Conservation (phyloP, 2,888 invertebrate genomes). For the Archips crataeganus region DNA sequence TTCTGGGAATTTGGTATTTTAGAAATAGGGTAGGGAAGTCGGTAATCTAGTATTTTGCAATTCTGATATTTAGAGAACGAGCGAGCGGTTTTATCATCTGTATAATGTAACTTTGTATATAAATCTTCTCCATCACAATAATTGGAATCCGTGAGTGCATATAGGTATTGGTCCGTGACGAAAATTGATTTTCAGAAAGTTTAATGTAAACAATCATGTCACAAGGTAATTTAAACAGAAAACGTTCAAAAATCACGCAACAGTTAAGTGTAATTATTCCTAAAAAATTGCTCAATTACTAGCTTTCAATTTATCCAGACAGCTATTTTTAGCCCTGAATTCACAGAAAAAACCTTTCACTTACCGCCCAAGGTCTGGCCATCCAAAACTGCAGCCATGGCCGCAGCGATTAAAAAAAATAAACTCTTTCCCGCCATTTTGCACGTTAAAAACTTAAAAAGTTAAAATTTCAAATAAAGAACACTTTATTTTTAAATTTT, state of each 20-base stretch:
- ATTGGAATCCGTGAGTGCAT: no score
- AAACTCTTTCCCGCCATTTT: conserved; percentile 62
- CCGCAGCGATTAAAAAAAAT: conserved; percentile 57
- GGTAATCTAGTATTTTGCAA: no score
- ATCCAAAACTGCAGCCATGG: conserved; percentile 62
- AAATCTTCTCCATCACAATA: no score
- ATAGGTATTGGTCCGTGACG: neutral
- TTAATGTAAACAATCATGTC: neutral
- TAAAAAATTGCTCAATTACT: neutral
- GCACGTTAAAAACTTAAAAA: conserved; percentile 39
- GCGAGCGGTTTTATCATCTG: no score
- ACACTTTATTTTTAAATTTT: conserved; percentile 45
- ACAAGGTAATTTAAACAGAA: neutral
- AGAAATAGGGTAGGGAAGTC: no score
- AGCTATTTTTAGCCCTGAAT: conserved; percentile 32
- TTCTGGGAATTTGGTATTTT: no score
- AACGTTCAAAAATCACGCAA: neutral
- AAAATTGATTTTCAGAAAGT: neutral
- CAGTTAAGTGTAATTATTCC: neutral
- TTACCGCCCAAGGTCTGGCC: conserved; percentile 79
- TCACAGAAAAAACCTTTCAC: conserved; percentile 72
- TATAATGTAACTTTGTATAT: no score
- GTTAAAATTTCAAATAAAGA: conserved; percentile 43
- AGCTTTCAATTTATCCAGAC: neutral
- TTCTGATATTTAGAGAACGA: no score